Base-by-base conservation (phyloP, 2,888 invertebrate species). In the Cheilosia impressa region DNA sequence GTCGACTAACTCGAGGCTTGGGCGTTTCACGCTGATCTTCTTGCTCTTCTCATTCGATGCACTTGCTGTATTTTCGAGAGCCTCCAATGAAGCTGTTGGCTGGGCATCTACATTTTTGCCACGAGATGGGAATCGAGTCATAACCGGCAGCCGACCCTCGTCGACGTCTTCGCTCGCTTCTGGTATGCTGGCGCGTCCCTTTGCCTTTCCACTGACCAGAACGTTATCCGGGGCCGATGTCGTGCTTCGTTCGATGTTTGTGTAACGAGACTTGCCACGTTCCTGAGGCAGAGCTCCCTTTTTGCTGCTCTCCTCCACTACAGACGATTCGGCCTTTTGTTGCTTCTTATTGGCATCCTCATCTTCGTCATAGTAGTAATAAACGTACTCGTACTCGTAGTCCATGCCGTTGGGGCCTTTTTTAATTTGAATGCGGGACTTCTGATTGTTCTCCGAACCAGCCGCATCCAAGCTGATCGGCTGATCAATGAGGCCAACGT, bases 311-410 rank as follows among this genome's bases (percentile, higher is more conserved):
- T 84, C 84, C 17, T 76, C 68, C n/a, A 66, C 62, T 19, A 71
- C 13, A 7, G 62, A 47, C 1, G 87, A 58, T 66, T 87, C 79
- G 52, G 68, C 73, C 71, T 79, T 85, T 83, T 75, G 73, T 47
- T 78, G 69, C 13, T 76, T 78, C 22, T 76, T 79, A 19, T 63
- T 60, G 7, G 57, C 60, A 4, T 87, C 88, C 7, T 88, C 93
- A 60, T 95, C 95, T 4, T 96, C 96, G 87, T 97, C 97, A 89
- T 97, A 97, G 89, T 97, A 97, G 90, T 97, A 97, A 90, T 97
- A 97, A 31, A 97, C 96, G 90, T 97, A 97, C 91, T 97, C 97
- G 90, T 97, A 97, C 91, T 97, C 97, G 90, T 97, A 97, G 90
- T 97, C 97, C 91, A 97, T 96, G 2, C 97, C 97, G 89, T 97